A percentile compares a stretch with the other conserved stretches of the same genome.
Conservation (phyloP, 2,888 invertebrate species). For the Andrena hattorfiana region DNA sequence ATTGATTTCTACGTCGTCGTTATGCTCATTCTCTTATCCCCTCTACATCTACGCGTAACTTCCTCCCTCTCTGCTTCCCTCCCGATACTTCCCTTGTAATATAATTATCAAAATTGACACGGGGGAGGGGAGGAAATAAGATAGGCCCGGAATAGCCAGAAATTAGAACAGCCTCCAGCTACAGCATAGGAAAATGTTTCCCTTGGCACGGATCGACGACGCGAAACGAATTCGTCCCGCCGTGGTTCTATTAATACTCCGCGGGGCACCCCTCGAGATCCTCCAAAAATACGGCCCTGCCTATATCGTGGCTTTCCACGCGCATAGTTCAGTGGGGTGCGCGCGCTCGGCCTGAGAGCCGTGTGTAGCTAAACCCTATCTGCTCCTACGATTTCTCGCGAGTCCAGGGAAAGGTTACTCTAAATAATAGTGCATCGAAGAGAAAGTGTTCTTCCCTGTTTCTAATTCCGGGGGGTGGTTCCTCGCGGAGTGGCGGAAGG, state of each 20-base stretch:
- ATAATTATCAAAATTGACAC: background rate
- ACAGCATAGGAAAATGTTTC: constrained; percentile 42
- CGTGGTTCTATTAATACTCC: constrained; percentile 65
- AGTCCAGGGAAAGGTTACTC: background rate
- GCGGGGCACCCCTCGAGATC: constrained; percentile 41
- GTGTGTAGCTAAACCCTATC: constrained; percentile 71
- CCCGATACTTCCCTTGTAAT: no score
- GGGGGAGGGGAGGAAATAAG: background rate
- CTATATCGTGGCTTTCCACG: constrained; percentile 66
- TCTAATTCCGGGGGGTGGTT: background rate
- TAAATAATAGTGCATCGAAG: background rate
- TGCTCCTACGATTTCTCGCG: constrained; percentile 40
- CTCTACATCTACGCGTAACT: no score
- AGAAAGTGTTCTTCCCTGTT: background rate
- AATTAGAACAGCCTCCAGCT: background rate
- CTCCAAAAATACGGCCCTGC: constrained; percentile 70
- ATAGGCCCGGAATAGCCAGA: background rate
- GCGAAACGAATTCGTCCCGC: constrained; percentile 3
- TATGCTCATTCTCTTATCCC: no score
- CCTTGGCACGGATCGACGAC: constrained; percentile 25
- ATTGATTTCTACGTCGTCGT: no score
- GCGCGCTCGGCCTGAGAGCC: constrained; percentile 75
- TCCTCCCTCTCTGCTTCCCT: no score
- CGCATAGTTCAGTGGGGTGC: constrained; percentile 79
- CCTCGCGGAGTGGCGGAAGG: background rate